Evolutionary conservation across 2,113 vertebrate genomes (phyloP), one percentile per base, ranked within the genome.

Genomic region (Elachura formosa): DNA sequence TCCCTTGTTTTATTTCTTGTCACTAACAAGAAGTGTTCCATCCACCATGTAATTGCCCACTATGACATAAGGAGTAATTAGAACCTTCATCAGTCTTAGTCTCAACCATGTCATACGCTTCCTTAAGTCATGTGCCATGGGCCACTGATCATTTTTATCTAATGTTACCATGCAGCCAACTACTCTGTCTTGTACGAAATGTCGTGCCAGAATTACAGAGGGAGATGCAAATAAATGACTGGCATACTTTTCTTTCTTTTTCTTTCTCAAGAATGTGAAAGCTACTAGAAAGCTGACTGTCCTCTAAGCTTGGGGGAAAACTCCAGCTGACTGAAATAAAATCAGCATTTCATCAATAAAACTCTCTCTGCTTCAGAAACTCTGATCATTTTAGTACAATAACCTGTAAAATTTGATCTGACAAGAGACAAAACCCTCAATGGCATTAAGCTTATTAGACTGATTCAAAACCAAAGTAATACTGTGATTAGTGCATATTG

Each of bases 401-500:
- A 90, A 77, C 16, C 86, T 89, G 72, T 74, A 84, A 94, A 80
- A 96, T 81, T 71, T 54, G 29, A 54, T 87, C 64, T 48, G 91
- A 86, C 51, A 80, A 43, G 51, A 90, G 38, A 46, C 29, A 96
- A 94, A 91, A 17, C 11, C 33, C 59, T 80, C 64, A 71, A 7
- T 63, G 43, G 51, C 61, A 78, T 91, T 87, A 94, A 94, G 77
- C 61, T 81, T 91, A 81, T 87, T 84, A 89, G 36, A 46, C 40
- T 79, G 43, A 79, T 82, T 75, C 82, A 75, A 82, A 94, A 95
- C 26, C 56, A 36, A 87, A 95, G 55, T 84, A 94, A 92, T 76
- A 66, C 78, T 66, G n/a, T 87, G 67, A 90, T 90, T 93, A 93
- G 71, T 71, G 26, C 66, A 25, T 43, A 81, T 40, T 96, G 38